phyloP scores from a whole-genome alignment of 2,113 vertebrate genomes.

The Pedionomus torquatus region DNA sequence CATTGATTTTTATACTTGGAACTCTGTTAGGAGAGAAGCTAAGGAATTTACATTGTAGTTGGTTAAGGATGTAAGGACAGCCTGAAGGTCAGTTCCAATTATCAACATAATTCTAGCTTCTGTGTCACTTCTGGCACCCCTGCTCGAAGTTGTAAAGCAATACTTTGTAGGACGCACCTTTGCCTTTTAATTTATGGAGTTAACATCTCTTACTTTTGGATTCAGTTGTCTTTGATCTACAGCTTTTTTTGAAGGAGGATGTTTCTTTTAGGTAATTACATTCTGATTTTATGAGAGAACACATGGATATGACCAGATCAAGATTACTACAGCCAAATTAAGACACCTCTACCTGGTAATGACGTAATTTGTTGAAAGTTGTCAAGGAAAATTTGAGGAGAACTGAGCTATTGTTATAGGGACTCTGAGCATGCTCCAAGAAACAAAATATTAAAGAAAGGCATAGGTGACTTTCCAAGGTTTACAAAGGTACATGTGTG shows the following conservation, averaged over 20 bases:
- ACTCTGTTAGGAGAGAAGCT: neutral
- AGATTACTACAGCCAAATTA: neutral
- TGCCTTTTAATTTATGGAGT: neutral
- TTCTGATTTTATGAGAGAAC: neutral
- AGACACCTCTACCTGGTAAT: neutral
- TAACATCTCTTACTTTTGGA: neutral
- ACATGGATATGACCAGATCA: neutral
- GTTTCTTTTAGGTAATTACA: neutral
- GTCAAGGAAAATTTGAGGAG: neutral
- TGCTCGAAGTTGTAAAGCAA: neutral
- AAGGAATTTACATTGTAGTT: neutral
- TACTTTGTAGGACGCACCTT: too few relatives aligned
- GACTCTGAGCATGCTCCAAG: neutral
- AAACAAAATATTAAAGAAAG: neutral
- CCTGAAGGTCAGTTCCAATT: neutral
- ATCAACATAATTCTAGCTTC: neutral
- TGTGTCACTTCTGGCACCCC: neutral
- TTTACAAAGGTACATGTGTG: neutral
- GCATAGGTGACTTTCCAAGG: rapidly evolving
- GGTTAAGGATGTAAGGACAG: neutral
- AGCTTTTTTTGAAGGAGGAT: neutral
- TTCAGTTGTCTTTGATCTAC: neutral
- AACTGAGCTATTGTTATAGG: neutral
- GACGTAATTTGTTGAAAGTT: neutral
- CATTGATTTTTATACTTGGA: neutral